These are phyloP conservation scores for Cheilinus undulatus DNA, from an alignment of 2,113 vertebrate genomes.

Conservation along the genomic window DNA sequence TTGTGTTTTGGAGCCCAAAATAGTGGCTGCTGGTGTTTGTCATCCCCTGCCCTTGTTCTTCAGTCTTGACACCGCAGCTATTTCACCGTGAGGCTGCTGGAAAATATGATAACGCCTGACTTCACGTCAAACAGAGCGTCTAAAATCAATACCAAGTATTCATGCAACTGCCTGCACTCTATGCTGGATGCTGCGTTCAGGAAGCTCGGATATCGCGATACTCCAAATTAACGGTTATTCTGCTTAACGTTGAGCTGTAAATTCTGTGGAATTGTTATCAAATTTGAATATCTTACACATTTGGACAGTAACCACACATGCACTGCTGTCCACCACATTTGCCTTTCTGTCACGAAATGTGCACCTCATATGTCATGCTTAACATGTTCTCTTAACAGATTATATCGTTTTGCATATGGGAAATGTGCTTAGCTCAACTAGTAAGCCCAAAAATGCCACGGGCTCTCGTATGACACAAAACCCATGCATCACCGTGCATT, in stretches of 20 bases:
- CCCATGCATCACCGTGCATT: no score
- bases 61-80: not conserved
- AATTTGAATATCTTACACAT: no score
- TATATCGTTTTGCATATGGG: no score
- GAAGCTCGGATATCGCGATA: not conserved
- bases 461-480: no score
- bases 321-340: no score
- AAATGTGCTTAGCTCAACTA: no score
- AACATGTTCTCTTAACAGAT: no score
- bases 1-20: constrained; percentile 8
- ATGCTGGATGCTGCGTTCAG: constrained; percentile 29
- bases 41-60: constrained; percentile 35
- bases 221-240: not conserved
- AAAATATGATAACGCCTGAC: not conserved
- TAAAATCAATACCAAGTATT: constrained; percentile 8
- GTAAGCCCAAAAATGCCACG: no score
- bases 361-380: no score
- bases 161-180: constrained; percentile 21
- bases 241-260: not conserved
- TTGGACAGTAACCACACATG: no score
- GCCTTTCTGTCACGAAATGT: no score
- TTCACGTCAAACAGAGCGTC: not conserved
- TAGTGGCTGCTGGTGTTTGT: constrained; percentile 38
- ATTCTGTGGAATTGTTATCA: no score
- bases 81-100: not conserved